Evolutionary conservation across 2,113 vertebrate genomes (phyloP).

Genomic region (Pao palembangensis): DNA sequence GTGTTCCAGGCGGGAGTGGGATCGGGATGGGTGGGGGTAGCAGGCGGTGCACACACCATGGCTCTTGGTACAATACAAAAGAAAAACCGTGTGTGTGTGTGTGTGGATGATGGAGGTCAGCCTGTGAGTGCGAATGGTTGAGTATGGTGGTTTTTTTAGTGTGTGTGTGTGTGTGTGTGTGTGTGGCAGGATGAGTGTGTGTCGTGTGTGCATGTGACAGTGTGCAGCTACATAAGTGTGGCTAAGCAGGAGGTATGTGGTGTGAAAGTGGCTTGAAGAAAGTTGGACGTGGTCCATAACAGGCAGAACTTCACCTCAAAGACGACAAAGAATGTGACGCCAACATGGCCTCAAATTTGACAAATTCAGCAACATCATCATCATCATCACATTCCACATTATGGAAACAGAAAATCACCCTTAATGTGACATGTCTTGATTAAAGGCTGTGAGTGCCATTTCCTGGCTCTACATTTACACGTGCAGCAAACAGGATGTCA

Average conservation of each 20-base stretch:
- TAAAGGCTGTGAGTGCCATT: background rate
- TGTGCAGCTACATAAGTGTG: slow-evolving; percentile 39
- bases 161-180: slow-evolving; percentile 26
- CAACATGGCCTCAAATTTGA: background rate
- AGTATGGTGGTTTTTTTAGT: slow-evolving; percentile 12
- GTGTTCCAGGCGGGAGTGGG: slow-evolving; percentile 57
- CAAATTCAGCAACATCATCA: background rate
- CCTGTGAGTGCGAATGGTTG: slow-evolving; percentile 1
- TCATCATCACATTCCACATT: background rate
- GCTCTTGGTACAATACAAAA: slow-evolving; percentile 34
- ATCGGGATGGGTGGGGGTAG: slow-evolving; percentile 1
- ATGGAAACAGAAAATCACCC: background rate
- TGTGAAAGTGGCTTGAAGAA: slow-evolving; percentile 65
- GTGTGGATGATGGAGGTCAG: slow-evolving; percentile 5
- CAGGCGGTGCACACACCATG: slow-evolving; percentile 22
- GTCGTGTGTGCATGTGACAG: slow-evolving; percentile 27
- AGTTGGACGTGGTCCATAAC: slow-evolving; percentile 68
- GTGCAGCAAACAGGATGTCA: slow-evolving; percentile 20
- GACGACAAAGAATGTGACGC: no score
- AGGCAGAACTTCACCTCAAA: slow-evolving; percentile 50
- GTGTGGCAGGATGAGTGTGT: no score
- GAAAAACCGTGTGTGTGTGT: background rate
- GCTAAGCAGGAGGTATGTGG: slow-evolving; percentile 43
- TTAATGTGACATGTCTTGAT: background rate
- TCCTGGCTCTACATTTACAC: slow-evolving; percentile 20